Evolutionary conservation across 1,140 invertebrate species (phyloP).

Genomic region (Araneus ventricosus): DNA sequence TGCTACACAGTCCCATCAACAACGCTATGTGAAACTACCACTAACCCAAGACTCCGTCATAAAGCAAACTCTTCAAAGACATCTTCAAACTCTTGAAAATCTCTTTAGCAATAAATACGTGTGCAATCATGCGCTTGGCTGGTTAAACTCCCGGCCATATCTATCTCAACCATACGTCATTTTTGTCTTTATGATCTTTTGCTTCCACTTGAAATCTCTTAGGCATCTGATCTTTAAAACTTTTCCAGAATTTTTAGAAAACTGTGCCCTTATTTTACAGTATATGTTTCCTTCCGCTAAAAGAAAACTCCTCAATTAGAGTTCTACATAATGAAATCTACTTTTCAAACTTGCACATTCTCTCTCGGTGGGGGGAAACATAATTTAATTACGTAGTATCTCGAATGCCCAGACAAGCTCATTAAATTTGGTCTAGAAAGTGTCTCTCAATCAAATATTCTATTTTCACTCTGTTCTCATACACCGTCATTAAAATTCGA

Average conservation of each 20-base stretch:
- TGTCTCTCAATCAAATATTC: constrained; percentile 24
- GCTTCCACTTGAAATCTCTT: neutral
- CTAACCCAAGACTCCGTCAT: too few species aligned
- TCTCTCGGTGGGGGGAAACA: neutral
- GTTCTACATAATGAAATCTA: neutral
- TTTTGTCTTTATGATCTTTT: neutral
- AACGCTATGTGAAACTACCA: too few species aligned
- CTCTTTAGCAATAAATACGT: neutral
- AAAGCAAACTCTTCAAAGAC: too few species aligned
- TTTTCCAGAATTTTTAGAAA: neutral
- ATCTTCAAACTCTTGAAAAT: neutral
- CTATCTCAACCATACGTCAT: neutral
- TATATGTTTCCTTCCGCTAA: neutral
- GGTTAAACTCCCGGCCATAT: neutral
- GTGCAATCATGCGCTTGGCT: neutral
- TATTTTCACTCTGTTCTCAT: neutral
- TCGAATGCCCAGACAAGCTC: neutral
- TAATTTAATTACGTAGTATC: constrained; percentile 5
- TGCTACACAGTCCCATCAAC: too few species aligned
- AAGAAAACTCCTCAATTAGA: neutral
- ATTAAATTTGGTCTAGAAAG: constrained; percentile 34
- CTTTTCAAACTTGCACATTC: neutral
- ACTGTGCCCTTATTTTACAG: neutral
- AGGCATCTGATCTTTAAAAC: neutral
- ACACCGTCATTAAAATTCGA: constrained; percentile 27